phyloP scores from a whole-genome alignment of 2,113 vertebrate species.

The Myotis lucifugus region DNA sequence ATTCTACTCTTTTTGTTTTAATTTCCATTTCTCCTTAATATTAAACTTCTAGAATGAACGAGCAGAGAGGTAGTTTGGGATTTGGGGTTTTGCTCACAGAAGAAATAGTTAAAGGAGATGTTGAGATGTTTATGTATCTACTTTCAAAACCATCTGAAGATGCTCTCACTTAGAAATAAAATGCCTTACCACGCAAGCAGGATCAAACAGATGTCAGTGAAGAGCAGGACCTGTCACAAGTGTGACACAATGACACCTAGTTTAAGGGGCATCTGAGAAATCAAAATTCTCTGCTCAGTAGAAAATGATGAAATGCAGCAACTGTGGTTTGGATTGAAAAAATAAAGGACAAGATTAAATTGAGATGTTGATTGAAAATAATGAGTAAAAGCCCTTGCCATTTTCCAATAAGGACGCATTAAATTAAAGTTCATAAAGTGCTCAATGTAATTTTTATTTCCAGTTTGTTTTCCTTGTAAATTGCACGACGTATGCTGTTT shows the following conservation, averaged over 20 bases:
- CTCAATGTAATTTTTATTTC: background rate
- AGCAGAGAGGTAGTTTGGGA: background rate
- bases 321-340: background rate
- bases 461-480: background rate
- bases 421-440: background rate
- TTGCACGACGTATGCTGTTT: background rate
- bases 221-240: background rate
- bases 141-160: conserved; percentile 38
- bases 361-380: conserved; percentile 15
- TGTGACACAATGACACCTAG: background rate
- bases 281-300: background rate
- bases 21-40: background rate
- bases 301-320: background rate
- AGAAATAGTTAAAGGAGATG: background rate
- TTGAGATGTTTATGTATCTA: conserved; percentile 61
- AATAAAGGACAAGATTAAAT: background rate
- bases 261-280: background rate
- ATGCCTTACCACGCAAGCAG: background rate
- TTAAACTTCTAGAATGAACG: background rate
- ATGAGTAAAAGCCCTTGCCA: background rate
- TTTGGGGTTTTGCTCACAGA: background rate
- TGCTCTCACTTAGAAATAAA: background rate
- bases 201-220: background rate
- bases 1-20: background rate
- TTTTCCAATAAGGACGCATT: background rate